Conservation (phyloP, 2,797 vertebrate genomes). For the Crotalus adamanteus region DNA sequence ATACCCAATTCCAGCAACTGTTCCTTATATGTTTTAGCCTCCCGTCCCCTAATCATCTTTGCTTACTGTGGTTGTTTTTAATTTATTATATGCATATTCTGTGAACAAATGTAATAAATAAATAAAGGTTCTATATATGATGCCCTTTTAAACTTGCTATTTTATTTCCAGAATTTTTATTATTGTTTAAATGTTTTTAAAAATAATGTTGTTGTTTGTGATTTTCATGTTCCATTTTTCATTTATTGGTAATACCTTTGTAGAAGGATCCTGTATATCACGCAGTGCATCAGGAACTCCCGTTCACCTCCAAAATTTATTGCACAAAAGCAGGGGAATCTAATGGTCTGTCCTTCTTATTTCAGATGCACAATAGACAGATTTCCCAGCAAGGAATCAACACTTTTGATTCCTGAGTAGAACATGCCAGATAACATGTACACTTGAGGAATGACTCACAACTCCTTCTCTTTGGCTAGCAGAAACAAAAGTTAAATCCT, state of each 20-base stretch:
- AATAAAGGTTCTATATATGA: background rate
- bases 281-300: background rate
- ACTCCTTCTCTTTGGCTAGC: background rate
- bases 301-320: background rate
- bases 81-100: background rate
- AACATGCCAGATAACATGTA: background rate
- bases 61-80: background rate
- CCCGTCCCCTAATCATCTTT: no score
- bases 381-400: background rate
- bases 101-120: background rate
- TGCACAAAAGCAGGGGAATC: background rate
- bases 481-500: background rate
- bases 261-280: background rate
- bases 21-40: no score
- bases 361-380: background rate
- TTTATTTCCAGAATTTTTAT: background rate
- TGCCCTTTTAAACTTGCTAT: background rate
- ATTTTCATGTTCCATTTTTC: background rate
- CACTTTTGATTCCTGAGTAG: background rate
- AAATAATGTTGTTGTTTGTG: background rate
- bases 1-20: no score
- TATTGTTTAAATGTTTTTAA: background rate
- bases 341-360: background rate
- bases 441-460: background rate
- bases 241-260: background rate